phyloP scores from a whole-genome alignment of 2,113 vertebrate species.

The Campylomormyrus numenius region DNA sequence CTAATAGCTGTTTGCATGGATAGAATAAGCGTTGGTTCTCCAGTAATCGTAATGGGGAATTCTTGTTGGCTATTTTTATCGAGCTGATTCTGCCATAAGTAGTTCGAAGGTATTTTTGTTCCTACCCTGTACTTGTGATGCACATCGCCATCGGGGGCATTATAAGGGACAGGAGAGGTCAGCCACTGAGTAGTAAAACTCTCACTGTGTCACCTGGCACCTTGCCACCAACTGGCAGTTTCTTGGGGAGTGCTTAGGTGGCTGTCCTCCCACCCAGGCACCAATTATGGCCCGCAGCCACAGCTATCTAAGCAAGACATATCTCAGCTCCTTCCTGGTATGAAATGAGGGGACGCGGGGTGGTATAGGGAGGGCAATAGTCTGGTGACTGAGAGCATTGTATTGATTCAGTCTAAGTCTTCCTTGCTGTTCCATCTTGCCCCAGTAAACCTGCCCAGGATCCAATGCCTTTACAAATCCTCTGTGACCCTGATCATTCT shows the following conservation, averaged over 20 bases:
- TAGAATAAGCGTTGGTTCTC: background rate
- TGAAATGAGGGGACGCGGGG: background rate
- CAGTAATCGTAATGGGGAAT: background rate
- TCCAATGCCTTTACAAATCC: background rate
- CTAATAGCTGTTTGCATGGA: background rate
- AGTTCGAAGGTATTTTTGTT: background rate
- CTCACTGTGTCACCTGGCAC: background rate
- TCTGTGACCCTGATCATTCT: background rate
- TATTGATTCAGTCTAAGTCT: background rate
- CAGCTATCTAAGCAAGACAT: background rate
- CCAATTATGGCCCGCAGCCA: background rate
- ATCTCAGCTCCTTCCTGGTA: background rate
- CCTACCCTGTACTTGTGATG: background rate
- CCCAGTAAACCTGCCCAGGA: background rate
- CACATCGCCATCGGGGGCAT: background rate
- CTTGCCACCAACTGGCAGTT: background rate
- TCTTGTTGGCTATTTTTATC: background rate
- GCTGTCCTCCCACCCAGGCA: background rate
- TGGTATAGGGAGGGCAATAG: background rate
- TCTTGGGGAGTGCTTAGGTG: background rate
- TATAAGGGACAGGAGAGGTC: background rate
- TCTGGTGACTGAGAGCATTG: background rate
- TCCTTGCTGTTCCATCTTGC: background rate
- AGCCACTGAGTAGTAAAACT: background rate
- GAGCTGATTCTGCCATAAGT: background rate